Evolutionary conservation across 64 coral and sea anemone species (phyloP), one percentile per base, ranked within the genome.

Genomic region (Platygyra sinensis): DNA sequence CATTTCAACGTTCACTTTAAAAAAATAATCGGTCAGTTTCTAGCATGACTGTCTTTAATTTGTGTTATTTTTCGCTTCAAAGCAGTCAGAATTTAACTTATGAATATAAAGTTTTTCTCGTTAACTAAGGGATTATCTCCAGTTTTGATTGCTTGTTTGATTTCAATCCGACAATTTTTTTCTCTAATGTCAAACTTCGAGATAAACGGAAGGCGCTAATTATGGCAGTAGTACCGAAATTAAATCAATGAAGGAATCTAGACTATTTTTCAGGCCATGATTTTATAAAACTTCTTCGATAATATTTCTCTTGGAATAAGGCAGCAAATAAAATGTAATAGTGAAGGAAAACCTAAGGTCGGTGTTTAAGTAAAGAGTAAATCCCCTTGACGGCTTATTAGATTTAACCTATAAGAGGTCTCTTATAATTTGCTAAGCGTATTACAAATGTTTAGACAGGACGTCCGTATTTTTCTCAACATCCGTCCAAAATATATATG

Each of bases 381-480:
- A 79, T 79, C 11, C 13, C 32, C 27, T 80, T 71, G 8, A 69
- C 22, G 11, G 22, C 81, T 33, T 65, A 49, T 72, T 39, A 71
- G 4, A 50, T 52, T 85, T 69, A 55, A 28, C 76, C 76, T 17
- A 79, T 50, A 52, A 50, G 17, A 29, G 22, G 18, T 29, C 10
- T 51, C 11, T 15, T 12, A 52, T 22, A 36, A 24, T 85, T 83
- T 83, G 80, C 51, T 85, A 72, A 28, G 62, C 42, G 36, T 42
- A 50, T 69, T 72, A 30, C 38, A 71, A 85, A 52, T 85, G 80
- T 83, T 65, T 63, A 69, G 30, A 67, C 22, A 83, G 67, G 63
- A 25, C 38, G 71, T 85, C 62, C 80, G 32, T 61, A 42, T 65
- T 83, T 61, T 64, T 71, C 22, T n/a, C 5, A 72, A 85, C 71